Evolutionary conservation across 2,113 vertebrate species (phyloP), one percentile per base, ranked within the genome.

Genomic region (Rhombomys opimus): DNA sequence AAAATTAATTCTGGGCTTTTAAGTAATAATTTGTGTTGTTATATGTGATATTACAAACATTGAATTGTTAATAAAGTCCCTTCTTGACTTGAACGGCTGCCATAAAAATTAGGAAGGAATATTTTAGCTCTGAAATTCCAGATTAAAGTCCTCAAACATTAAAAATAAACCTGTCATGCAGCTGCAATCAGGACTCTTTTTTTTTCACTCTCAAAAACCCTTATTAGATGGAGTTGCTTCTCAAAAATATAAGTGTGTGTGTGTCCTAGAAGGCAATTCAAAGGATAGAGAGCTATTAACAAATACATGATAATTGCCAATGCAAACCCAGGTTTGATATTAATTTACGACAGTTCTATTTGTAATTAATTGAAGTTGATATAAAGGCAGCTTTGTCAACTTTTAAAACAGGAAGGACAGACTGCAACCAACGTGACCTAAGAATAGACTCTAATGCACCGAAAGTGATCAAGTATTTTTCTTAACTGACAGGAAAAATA

Each of bases 81-180:
- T 91, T 94, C 90, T 94, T 63, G 22, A 96, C 32, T 57, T 80
- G 32, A 95, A 30, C 4, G 95, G 54, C 63, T 61, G 15, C 95
- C 77, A 65, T 87, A 65, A 77, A 98, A 97, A 97, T 96, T 97
- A 97, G 84, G 76, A 95, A 96, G 76, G 72, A 95, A 95, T 98
- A 96, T 7, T 96, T 82, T 93, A 59, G 30, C 65, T 87, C 54
- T 96, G 87, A 93, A 98, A 91, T 90, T 65, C 61, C 87, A 92
- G 91, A 95, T 97, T 88, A 93, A 97, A 94, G 82, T 61, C 52
- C 85, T 85, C 92, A 81, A 35, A 96, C 52, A 97, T 94, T 96
- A 98, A 97, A 98, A 97, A 98, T 97, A 95, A 97, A 97, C 92
- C 95, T 97, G 93, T 95, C 95, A 59, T 20, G 54, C 76, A 95